These are phyloP conservation scores for Helarctos malayanus DNA, from an alignment of 2,797 vertebrate genomes.

Conservation along the genomic window DNA sequence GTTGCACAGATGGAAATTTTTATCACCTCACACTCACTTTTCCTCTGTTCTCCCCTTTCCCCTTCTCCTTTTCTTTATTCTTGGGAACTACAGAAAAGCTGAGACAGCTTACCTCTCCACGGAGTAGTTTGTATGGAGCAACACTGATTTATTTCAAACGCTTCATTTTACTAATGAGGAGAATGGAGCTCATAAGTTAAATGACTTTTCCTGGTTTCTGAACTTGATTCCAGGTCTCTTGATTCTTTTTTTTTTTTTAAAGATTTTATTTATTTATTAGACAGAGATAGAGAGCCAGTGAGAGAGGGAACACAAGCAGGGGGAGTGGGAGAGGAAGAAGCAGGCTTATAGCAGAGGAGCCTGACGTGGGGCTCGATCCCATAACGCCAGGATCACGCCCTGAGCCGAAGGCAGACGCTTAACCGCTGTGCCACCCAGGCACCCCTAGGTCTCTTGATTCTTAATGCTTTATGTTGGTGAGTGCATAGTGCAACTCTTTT, in stretches of 20 bases:
- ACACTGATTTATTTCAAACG: neutral
- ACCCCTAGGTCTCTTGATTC: neutral
- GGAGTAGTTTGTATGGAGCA: neutral
- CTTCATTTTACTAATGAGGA: neutral
- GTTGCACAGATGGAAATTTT: neutral
- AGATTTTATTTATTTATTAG: too few species aligned
- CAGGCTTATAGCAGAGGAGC: too few species aligned
- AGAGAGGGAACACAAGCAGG: too few species aligned
- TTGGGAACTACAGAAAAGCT: neutral
- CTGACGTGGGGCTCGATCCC: too few species aligned
- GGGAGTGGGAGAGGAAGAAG: too few species aligned
- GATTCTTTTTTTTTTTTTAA: too few species aligned
- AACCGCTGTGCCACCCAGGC: too few species aligned
- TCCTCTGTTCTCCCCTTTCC: neutral
- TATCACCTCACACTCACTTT: neutral
- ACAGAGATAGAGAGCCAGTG: too few species aligned
- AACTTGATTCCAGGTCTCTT: neutral
- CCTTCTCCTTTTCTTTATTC: slow-evolving; percentile 14
- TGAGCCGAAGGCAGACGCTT: too few species aligned
- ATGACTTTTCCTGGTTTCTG: neutral
- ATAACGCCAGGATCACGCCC: too few species aligned
- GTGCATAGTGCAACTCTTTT: neutral
- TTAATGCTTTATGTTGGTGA: neutral
- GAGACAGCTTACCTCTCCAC: neutral
- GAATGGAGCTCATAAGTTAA: neutral